Conservation (phyloP, 2,113 vertebrate species). For the Uria aalge region DNA sequence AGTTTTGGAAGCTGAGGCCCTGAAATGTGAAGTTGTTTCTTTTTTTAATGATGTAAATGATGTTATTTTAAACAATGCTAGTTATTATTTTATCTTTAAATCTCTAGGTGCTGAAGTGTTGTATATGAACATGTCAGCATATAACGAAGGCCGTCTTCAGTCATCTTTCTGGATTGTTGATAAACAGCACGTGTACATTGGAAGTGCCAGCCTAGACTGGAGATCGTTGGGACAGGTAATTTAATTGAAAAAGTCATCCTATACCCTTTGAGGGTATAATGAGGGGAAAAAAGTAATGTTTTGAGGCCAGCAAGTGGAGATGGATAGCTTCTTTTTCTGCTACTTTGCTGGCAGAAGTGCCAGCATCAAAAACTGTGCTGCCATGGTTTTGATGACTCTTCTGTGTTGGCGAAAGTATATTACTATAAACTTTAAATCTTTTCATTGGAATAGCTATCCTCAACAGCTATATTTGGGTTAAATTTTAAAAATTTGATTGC, state of each 20-base stretch:
- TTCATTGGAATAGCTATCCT: background rate
- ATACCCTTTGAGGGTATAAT: background rate
- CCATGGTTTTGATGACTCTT: background rate
- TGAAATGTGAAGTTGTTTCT: background rate
- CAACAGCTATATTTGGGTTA: background rate
- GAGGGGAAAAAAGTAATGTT: background rate
- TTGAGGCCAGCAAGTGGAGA: background rate
- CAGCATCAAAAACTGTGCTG: background rate
- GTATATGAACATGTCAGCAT: slow-evolving; percentile 88
- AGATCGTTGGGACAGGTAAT: slow-evolving; percentile 87
- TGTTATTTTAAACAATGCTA: background rate
- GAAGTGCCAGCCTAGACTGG: slow-evolving; percentile 93
- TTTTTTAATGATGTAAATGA: background rate
- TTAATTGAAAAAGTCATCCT: background rate
- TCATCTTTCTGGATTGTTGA: slow-evolving; percentile 98
- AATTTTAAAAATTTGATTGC: background rate
- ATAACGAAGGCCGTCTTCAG: slow-evolving; percentile 87
- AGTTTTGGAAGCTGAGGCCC: background rate
- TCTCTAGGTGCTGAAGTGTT: slow-evolving; percentile 87
- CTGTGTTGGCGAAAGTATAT: background rate
- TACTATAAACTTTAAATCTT: background rate
- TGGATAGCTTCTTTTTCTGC: background rate
- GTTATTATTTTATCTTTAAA: slow-evolving; percentile 5
- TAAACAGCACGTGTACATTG: slow-evolving; percentile 90
- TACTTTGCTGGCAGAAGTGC: background rate